Evolutionary conservation across 2,888 invertebrate species (phyloP).

Genomic region (Hemaris fuciformis): DNA sequence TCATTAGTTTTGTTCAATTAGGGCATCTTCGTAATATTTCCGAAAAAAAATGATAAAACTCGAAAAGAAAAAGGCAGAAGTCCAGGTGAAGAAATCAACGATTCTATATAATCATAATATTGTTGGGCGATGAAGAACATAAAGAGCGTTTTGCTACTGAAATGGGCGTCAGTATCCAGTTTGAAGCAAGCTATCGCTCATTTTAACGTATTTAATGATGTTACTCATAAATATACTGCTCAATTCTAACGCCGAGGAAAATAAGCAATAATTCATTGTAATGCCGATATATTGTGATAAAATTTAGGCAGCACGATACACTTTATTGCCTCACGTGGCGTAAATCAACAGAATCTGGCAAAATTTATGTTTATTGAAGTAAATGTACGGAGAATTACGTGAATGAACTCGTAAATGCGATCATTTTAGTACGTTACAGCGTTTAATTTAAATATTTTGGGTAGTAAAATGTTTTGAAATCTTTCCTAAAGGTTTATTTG

Average conservation of each 20-base stretch:
- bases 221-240: background rate
- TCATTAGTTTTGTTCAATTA: too few relatives aligned
- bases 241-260: background rate
- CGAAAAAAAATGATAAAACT: too few relatives aligned
- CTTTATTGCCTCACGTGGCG: slow-evolving; percentile 19
- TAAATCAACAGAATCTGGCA: slow-evolving; percentile 27
- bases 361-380: slow-evolving; percentile 15
- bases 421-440: background rate
- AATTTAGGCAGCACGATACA: slow-evolving; percentile 16
- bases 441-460: background rate
- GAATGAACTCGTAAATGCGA: background rate
- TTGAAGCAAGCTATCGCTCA: too few relatives aligned
- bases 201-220: background rate
- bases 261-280: slow-evolving; percentile 7
- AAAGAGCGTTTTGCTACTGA: background rate
- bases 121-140: too few relatives aligned
- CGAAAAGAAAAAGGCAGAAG: too few relatives aligned
- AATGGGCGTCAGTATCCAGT: background rate
- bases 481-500: too few relatives aligned
- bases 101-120: too few relatives aligned
- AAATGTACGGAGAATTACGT: slow-evolving; percentile 1
- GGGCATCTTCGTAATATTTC: too few relatives aligned
- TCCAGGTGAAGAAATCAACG: too few relatives aligned
- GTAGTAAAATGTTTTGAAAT: too few relatives aligned
- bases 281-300: slow-evolving; percentile 11